phyloP scores from a whole-genome alignment of 2,113 vertebrate species.

The Mixornis gularis region DNA sequence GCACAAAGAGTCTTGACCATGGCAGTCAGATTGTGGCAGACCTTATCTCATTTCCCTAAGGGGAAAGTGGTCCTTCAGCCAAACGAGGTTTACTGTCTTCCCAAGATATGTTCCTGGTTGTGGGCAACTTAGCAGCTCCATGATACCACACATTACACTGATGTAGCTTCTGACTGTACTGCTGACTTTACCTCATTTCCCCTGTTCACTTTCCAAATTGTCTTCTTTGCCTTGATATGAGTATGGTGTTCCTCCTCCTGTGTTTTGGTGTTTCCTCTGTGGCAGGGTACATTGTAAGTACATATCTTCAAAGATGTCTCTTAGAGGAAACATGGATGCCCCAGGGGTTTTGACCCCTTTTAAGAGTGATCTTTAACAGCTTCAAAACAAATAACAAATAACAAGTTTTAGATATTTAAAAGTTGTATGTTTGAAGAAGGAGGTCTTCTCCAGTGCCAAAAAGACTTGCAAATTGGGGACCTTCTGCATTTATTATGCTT shows the following conservation, averaged over 20 bases:
- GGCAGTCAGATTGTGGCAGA: not conserved
- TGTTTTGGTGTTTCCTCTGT: not conserved
- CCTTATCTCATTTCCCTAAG: not conserved
- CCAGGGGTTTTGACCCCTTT: not conserved
- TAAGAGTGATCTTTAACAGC: not conserved
- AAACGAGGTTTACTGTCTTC: not conserved
- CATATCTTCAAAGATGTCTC: not conserved
- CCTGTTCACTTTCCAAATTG: not conserved
- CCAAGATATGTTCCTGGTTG: fast-evolving
- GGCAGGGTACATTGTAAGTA: fast-evolving
- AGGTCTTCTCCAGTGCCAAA: not conserved
- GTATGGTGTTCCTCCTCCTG: not conserved
- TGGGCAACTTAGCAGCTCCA: not conserved
- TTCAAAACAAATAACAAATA: not conserved
- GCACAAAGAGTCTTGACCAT: not conserved
- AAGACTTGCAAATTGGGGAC: not conserved
- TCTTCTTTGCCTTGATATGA: not conserved
- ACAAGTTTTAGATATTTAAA: not conserved
- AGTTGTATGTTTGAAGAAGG: not conserved
- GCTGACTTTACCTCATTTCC: not conserved
- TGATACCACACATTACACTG: not conserved
- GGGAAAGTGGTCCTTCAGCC: not conserved
- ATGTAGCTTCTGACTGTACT: not conserved
- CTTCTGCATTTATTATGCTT: not conserved
- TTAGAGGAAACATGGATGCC: not conserved